Base-by-base conservation (phyloP, 2,113 vertebrate genomes). In the Pipra filicauda region DNA sequence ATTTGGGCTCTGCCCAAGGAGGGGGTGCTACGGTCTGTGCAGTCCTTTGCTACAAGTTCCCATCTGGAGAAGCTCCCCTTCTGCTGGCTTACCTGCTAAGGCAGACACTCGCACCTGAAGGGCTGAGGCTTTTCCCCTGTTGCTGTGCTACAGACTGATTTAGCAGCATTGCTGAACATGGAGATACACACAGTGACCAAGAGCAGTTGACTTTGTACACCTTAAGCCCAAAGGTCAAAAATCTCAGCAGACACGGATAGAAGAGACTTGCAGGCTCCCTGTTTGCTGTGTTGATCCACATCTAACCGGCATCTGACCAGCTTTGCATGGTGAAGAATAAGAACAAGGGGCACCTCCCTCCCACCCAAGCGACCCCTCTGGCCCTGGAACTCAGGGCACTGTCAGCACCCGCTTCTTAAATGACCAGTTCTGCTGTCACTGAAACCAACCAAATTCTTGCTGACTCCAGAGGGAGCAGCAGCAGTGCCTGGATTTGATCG, bases 111-210 rank as follows among this genome's bases (percentile, higher is more conserved):
- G 9, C 71, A 55, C 75, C 77, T 46, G 37, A 85, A 70, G 89
- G 74, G 86, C 71, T 12, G 33, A 41, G 67, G 28, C 21, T 66
- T 46, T 30, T 5, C 3, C 46, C 46, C 80, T 10, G 54, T 51
- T 39, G 91, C 69, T 69, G 89, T 72, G 82, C 94, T 96, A 89
- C 72, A 93, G 93, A 33, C n/a, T 2, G 59, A 85, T 84, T 67
- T 73, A 92, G 93, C 81, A 97, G 96, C 76, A 81, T 23, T 37
- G 27, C 51, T 93, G 52, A 90, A 84, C 59, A 8, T 16, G 31
- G 67, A 80, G 27, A 95, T 7, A 39, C 79, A 58, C 9, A n/a
- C 21, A 9, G 20, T 15, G 41, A 92, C 55, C 51, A 86, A 82
- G 64, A 81, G 69, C 91, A 46, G 27, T 6, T 62, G 79, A 43